Conservation (phyloP, 2,888 invertebrate species). For the Cryptus armator region DNA sequence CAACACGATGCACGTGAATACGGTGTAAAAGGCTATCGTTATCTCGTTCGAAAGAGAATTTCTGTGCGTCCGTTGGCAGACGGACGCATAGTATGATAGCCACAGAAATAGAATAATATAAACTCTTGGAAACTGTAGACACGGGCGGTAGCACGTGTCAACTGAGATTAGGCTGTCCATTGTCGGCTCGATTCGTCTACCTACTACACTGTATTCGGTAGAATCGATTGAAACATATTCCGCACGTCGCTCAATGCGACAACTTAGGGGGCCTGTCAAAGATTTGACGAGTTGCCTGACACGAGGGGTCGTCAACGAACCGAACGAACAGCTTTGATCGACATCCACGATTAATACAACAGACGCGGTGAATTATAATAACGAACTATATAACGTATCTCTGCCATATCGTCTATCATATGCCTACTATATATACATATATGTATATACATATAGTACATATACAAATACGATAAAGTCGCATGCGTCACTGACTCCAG, state of each 20-base stretch:
- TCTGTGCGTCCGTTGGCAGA: too few species aligned
- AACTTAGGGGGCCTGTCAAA: constrained; percentile 48
- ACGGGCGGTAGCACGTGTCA: constrained; percentile 52
- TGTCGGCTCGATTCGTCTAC: constrained; percentile 19
- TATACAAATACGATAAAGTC: constrained; percentile 27
- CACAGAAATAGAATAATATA: too few species aligned
- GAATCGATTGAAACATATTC: constrained; percentile 69
- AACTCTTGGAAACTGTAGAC: constrained; percentile 16
- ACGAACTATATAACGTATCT: constrained; percentile 31
- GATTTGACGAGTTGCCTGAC: constrained; percentile 44
- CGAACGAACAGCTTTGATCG: constrained; percentile 52
- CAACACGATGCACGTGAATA: too few species aligned
- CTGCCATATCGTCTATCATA: too few species aligned
- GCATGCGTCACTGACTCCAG: constrained; percentile 66
- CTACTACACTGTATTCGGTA: constrained; percentile 26
- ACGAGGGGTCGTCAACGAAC: constrained; percentile 43
- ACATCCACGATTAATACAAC: constrained; percentile 47
- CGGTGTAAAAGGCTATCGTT: too few species aligned
- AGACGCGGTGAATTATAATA: constrained; percentile 53
- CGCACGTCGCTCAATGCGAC: constrained; percentile 58
- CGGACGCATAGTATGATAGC: too few species aligned
- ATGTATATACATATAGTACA: too few species aligned
- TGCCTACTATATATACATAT: too few species aligned
- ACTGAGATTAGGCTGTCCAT: constrained; percentile 37
- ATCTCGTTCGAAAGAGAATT: too few species aligned